Percentiles rank a stretch among this genome's conserved stretches.
Evolutionary conservation across 2,888 invertebrate species (phyloP).

Genomic region (Drosophila affinis): DNA sequence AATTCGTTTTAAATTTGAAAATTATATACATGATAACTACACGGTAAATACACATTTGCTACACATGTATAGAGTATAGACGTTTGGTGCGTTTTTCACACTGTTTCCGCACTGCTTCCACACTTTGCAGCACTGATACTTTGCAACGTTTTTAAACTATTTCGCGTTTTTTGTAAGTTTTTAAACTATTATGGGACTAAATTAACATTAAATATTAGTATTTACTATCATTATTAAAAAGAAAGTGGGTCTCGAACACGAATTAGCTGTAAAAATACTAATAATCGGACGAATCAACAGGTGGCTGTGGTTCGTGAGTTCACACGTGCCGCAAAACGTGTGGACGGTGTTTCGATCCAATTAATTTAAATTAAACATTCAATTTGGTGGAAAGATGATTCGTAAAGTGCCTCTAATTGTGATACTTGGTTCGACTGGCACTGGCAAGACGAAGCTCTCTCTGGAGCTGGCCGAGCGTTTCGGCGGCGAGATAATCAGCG

Average conservation of each 20-base stretch:
- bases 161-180: not conserved
- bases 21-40: no score
- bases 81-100: no score
- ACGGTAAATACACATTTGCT: no score
- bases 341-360: constrained; percentile 2
- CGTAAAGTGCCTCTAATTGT: constrained; percentile 90
- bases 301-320: constrained; percentile 8
- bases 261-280: not conserved
- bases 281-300: constrained; percentile 11
- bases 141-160: not conserved
- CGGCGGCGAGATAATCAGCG: constrained; percentile 96
- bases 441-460: constrained; percentile 98
- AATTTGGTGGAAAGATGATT: constrained; percentile 74
- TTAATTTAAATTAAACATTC: not conserved
- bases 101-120: no score
- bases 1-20: no score
- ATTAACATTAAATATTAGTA: not conserved
- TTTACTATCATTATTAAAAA: no score
- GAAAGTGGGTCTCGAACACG: no score
- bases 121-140: no score
- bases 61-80: no score
- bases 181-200: not conserved
- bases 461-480: constrained; percentile 94
- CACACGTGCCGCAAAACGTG: constrained; percentile 30
- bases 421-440: constrained; percentile 97